These are phyloP conservation scores for Laothoe populi DNA, from an alignment of 2,888 invertebrate genomes.

Conservation along the genomic window DNA sequence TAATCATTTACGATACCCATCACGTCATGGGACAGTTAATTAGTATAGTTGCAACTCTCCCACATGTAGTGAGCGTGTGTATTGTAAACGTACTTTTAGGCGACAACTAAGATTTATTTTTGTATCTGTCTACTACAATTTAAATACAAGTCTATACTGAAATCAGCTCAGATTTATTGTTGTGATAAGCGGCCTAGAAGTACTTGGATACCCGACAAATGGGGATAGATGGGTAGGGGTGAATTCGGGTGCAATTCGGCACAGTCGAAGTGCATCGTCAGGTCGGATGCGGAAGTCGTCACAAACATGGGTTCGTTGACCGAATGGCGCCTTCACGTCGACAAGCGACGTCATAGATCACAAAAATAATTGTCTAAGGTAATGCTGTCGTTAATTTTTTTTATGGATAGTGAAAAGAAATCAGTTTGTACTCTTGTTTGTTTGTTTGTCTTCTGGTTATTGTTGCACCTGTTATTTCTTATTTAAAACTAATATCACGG, in stretches of 20 bases:
- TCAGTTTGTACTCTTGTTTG: no score
- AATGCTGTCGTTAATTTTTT: neutral
- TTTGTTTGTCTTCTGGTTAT: no score
- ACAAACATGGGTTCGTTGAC: slow-evolving; percentile 71
- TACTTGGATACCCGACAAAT: neutral
- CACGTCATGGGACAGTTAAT: no score
- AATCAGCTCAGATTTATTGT: slow-evolving; percentile 2
- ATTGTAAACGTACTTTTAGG: neutral
- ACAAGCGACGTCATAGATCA: slow-evolving; percentile 10
- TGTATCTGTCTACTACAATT: neutral
- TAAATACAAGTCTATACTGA: neutral
- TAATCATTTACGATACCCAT: no score
- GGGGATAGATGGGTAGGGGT: slow-evolving; percentile 61
- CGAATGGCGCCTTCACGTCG: slow-evolving; percentile 67
- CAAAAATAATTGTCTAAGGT: slow-evolving; percentile 19
- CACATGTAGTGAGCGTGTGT: no score
- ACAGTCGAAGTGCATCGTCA: slow-evolving; percentile 68
- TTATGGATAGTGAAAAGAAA: neutral
- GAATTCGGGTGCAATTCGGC: slow-evolving; percentile 51
- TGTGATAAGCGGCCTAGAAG: neutral
- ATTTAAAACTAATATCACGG: no score
- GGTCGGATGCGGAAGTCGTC: slow-evolving; percentile 67
- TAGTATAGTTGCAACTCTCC: no score
- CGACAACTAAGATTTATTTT: no score
- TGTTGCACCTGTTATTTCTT: no score